Conservation (phyloP, 2,888 invertebrate species). For the Watsonalla binaria region DNA sequence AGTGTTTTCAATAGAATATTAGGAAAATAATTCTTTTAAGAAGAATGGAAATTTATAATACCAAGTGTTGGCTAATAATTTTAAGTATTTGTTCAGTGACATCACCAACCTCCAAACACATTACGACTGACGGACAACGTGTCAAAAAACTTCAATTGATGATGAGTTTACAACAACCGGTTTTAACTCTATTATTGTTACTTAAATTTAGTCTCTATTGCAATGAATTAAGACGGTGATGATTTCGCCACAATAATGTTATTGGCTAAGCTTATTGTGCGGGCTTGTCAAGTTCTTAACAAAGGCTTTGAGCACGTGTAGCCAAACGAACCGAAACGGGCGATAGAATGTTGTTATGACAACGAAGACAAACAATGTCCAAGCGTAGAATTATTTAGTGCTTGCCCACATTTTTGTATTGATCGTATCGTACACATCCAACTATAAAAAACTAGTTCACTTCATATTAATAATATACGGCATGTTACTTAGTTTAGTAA, state of each 20-base stretch:
- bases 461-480: too few species aligned
- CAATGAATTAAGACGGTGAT: background rate
- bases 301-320: constrained; percentile 9
- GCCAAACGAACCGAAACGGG: constrained; percentile 22
- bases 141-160: background rate
- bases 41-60: too few species aligned
- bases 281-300: background rate
- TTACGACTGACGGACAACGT: background rate
- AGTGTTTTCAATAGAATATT: too few species aligned
- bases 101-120: background rate
- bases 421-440: background rate
- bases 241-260: background rate
- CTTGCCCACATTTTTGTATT: background rate
- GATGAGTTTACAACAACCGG: background rate
- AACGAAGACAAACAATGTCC: constrained; percentile 1
- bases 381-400: background rate
- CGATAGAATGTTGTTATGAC: constrained; percentile 8
- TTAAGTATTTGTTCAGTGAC: background rate
- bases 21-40: too few species aligned
- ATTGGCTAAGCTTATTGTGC: background rate
- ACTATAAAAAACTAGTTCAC: too few species aligned
- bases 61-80: background rate
- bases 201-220: background rate
- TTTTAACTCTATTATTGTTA: background rate
- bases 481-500: too few species aligned